Evolutionary conservation across 2,113 vertebrate species (phyloP), one percentile per base, ranked within the genome.

Genomic region (Scortum barcoo): DNA sequence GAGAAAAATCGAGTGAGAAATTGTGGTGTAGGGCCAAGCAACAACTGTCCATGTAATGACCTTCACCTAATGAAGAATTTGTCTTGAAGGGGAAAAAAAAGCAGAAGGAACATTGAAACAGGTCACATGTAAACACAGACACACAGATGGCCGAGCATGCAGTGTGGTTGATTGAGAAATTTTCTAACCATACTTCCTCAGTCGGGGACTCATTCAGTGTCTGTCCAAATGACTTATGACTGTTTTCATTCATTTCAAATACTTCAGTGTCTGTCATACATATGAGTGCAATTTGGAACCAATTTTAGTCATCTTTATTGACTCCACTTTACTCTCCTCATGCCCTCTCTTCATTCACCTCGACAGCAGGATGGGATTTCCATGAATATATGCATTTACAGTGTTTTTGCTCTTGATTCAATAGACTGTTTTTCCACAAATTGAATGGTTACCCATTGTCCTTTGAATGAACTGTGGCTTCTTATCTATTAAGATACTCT

Each of bases 121-220:
- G 50, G 76, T 91, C 83, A 78, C 75, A 63, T 83, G 80, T 74
- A 70, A 71, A 80, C 63, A 71, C 66, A 73, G 72, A 71, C 79
- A 54, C 61, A 78, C 81, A 78, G 81, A 78, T 71, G 81, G 80
- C 26, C 42, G 10, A 77, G 66, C 58, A 75, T 84, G 69, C 78
- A 67, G 44, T 89, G 72, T 79, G 87, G 82, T 78, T 77, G 89
- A 94, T 90, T 94, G 88, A 93, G 88, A 92, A 90, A 88, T 91
- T 53, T 72, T 87, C 51, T 42, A 73, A 80, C 53, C 28, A 2
- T 81, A 89, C 88, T 93, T 94, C 85, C 90, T 90, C 89, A 76
- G 44, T 76, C 68, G 61, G 56, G 11, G 16, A 56, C 57, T 85
- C 88, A 89, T 89, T 92, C 87, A 88, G 63, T 24, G 68, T 86